Percentiles rank a stretch among this genome's conserved stretches.
Conservation (phyloP, 2,888 invertebrate genomes). For the Chaitophorus viminalis region DNA sequence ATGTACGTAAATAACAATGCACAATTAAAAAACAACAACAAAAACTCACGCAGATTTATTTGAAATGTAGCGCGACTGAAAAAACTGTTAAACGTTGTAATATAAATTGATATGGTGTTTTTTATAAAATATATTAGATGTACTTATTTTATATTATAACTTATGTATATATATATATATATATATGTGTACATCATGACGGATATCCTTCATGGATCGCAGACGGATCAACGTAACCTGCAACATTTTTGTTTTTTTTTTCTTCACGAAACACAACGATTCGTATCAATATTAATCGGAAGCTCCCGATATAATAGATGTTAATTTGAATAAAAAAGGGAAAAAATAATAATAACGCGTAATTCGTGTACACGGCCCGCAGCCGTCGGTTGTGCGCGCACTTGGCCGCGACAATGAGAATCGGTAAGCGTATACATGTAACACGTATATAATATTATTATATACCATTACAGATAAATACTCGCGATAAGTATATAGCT, state of each 20-base stretch:
- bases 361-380: neutral
- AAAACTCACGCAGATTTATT: neutral
- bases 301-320: neutral
- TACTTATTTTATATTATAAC: no score
- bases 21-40: neutral
- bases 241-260: neutral
- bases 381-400: neutral
- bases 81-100: neutral
- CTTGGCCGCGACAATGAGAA: neutral
- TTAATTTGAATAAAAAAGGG: neutral
- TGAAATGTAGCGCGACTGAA: neutral
- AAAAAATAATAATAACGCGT: slow-evolving; percentile 13
- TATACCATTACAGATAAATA: no score
- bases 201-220: neutral
- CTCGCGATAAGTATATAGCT: slow-evolving; percentile 6
- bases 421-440: neutral
- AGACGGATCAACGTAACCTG: neutral
- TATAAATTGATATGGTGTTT: neutral
- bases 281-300: neutral
- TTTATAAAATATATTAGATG: neutral
- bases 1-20: no score
- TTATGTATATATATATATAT: no score
- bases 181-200: no score
- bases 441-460: neutral
- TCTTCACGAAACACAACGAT: neutral